Evolutionary conservation across 1,140 invertebrate species (phyloP).

Genomic region (Cydia amplana): DNA sequence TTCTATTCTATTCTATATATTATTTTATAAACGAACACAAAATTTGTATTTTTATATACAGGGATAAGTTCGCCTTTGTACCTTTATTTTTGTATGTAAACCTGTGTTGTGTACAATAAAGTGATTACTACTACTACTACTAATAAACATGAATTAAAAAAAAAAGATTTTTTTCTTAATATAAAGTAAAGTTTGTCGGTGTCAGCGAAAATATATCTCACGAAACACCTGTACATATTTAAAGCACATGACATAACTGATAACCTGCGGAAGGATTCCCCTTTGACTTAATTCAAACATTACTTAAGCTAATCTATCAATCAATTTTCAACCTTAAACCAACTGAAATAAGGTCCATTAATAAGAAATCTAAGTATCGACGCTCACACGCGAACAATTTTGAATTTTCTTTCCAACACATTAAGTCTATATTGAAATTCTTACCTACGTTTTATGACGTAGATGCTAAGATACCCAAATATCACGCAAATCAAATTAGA

Average conservation of each 20-base stretch:
- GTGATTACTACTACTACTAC: too few relatives aligned
- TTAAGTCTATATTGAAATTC: conserved; percentile 23
- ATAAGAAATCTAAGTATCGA: neutral
- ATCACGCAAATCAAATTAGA: neutral
- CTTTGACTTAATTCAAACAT: conserved; percentile 19
- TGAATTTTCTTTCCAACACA: conserved; percentile 21
- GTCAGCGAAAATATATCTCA: neutral
- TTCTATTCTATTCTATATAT: too few relatives aligned
- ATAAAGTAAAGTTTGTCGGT: too few relatives aligned
- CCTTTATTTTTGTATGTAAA: too few relatives aligned
- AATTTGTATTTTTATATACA: too few relatives aligned
- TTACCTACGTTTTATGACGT: conserved; percentile 9
- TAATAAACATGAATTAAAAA: too few relatives aligned
- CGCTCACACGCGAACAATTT: neutral
- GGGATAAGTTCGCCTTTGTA: too few relatives aligned
- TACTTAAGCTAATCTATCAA: conserved; percentile 4
- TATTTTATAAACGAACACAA: too few relatives aligned
- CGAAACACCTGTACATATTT: neutral
- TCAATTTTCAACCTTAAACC: neutral
- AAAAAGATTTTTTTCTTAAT: too few relatives aligned
- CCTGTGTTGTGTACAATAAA: too few relatives aligned
- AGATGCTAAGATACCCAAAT: conserved; percentile 8
- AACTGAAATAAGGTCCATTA: neutral
- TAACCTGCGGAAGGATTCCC: conserved; percentile 22
- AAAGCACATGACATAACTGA: conserved; percentile 3